Base-by-base conservation (phyloP, 37 sponge, comb jelly and placozoan genomes). In the Aphrocallistes beatrix region DNA sequence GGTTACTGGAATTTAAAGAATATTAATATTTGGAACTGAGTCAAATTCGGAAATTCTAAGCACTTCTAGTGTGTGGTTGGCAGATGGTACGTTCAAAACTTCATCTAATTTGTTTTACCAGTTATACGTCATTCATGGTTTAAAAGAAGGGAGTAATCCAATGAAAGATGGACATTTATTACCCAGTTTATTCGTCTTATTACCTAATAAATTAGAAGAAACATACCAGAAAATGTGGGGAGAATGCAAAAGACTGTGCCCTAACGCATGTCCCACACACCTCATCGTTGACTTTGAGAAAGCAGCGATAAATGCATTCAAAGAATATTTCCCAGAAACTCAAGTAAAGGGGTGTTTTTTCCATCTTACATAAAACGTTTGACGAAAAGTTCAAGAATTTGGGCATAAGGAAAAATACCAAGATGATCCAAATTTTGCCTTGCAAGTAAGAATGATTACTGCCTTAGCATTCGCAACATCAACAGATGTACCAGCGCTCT, bases 91-190 rank as follows among this genome's bases (percentile, higher is more conserved):
- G 10, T 60, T 60, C 21, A 60, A 60, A 60, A 60, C 75, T 60
- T 19, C 75, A 25, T 6, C 32, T 30, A 60, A 30, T 60, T 60
- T 60, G 34, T 60, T 47, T 60, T 60, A 60, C 75, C 75, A 60
- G 21, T 28, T 60, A 21, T 60, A 60, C 75, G 75, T 60, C 10
- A 60, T 60, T 30, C 75, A n/a, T n/a, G 75, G 32, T 25, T 60
- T 60, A 60, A 60, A 60, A 60, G 25, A 6, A 32, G 75, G 10
- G n/a, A 60, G 28, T 30, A 28, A 60, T 13, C 75, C 75, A 60
- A 60, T 60, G 75, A 60, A 60, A 60, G 75, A 60, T 60, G 75
- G 75, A 6, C 75, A 60, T 60, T 60, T 60, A 30, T 13, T 60
- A 1, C 75, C 75, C 10, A 60, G 75, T 30, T 60, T 60, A 60